Percentiles rank a stretch among this genome's conserved stretches.
These are phyloP conservation scores for Pinctada fucata DNA, from an alignment of 2,888 invertebrate species.

Conservation along the genomic window DNA sequence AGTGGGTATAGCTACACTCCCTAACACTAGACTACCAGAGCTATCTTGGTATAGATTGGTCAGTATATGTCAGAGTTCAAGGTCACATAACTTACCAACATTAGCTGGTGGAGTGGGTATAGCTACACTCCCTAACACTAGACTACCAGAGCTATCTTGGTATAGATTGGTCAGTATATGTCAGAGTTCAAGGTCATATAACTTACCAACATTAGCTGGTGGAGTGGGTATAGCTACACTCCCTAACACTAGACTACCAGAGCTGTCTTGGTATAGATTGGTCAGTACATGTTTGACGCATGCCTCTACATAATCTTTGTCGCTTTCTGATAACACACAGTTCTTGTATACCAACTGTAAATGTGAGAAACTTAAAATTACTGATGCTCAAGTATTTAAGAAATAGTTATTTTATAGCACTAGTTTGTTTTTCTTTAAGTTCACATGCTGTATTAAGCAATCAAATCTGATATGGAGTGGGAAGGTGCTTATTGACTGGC, in stretches of 20 bases:
- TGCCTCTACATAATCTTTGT: constrained; percentile 63
- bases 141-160: constrained; percentile 57
- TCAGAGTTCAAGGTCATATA: background rate
- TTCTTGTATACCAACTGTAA: constrained; percentile 65
- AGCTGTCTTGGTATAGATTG: constrained; percentile 58
- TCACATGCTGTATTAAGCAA: background rate
- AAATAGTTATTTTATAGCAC: background rate
- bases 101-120: constrained; percentile 71
- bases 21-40: constrained; percentile 60
- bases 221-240: constrained; percentile 67
- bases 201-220: constrained; percentile 72
- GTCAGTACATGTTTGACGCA: constrained; percentile 60
- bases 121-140: constrained; percentile 60
- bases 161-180: constrained; percentile 61
- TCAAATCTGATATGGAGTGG: too few species aligned
- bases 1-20: constrained; percentile 63
- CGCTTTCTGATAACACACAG: constrained; percentile 61
- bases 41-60: constrained; percentile 59
- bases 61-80: too few species aligned
- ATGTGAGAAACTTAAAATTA: background rate
- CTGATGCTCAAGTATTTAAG: too few species aligned
- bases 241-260: constrained; percentile 63
- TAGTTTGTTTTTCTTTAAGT: background rate
- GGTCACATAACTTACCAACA: constrained; percentile 63
- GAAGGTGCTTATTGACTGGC: too few species aligned